Percentiles rank a stretch among this genome's conserved stretches.
Evolutionary conservation across 2,888 invertebrate genomes (phyloP).

Genomic region (Drosophila emarginata): DNA sequence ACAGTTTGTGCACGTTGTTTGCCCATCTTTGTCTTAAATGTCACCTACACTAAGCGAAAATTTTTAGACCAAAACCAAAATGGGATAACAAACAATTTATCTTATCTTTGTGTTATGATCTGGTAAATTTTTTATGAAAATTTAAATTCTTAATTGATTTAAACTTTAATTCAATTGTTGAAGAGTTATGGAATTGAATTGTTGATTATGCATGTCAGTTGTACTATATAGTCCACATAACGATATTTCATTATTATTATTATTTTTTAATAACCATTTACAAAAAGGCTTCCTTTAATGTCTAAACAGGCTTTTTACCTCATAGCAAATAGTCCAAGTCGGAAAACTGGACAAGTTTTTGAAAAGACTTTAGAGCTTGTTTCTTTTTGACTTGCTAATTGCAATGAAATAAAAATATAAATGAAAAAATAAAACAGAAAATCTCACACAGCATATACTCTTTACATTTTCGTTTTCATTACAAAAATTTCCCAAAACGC

Average conservation of each 20-base stretch:
- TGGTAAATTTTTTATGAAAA: no score
- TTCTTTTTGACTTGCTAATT: constrained; percentile 64
- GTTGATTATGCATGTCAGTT: not conserved
- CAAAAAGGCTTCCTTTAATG: constrained; percentile 7
- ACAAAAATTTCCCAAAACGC: constrained; percentile 41
- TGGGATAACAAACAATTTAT: no score
- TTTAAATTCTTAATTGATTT: no score
- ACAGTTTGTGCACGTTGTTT: constrained; percentile 36
- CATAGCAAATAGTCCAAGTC: not conserved
- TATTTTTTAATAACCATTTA: not conserved
- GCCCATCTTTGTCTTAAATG: constrained; percentile 38
- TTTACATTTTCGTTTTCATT: constrained; percentile 48
- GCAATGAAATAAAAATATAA: constrained; percentile 45
- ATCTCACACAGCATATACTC: constrained; percentile 39
- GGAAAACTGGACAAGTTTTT: constrained; percentile 42
- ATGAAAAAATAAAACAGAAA: constrained; percentile 31
- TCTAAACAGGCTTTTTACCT: constrained; percentile 7
- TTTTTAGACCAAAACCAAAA: not conserved
- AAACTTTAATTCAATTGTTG: no score
- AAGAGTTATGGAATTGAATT: not conserved
- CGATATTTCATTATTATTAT: not conserved
- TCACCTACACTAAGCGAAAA: constrained; percentile 38
- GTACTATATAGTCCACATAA: not conserved
- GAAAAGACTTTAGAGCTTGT: constrained; percentile 60
- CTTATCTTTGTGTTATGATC: no score